These are phyloP conservation scores for Epinotia brunnichana DNA, from an alignment of 2,888 invertebrate genomes.

Conservation along the genomic window DNA sequence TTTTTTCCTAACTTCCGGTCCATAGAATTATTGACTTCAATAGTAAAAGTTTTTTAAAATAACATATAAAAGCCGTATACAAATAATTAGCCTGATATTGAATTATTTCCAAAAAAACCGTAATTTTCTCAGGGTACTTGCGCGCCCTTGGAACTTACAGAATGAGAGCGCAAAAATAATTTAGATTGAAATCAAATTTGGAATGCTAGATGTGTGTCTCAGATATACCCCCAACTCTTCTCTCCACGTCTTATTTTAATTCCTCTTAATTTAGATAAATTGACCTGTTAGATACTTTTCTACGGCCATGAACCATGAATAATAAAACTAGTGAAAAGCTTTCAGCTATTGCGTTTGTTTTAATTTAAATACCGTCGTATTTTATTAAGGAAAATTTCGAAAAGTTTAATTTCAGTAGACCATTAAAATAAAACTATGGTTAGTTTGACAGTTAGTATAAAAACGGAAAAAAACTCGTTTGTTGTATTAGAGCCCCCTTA, in stretches of 20 bases:
- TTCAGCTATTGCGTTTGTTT: not conserved
- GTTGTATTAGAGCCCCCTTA: too few species aligned
- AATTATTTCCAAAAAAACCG: too few species aligned
- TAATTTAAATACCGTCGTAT: conserved; percentile 15
- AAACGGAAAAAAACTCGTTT: not conserved
- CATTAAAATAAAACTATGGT: not conserved
- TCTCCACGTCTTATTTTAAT: not conserved
- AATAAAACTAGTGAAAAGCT: conserved; percentile 17
- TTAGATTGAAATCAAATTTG: too few species aligned
- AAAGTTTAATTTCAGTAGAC: not conserved
- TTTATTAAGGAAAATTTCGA: conserved; percentile 1
- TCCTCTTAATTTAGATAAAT: not conserved
- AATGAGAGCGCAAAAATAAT: too few species aligned
- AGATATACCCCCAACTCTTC: not conserved
- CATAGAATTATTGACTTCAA: too few species aligned
- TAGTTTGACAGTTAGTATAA: not conserved
- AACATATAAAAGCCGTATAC: too few species aligned
- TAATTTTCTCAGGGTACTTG: too few species aligned
- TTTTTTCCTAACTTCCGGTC: too few species aligned
- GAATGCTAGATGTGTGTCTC: too few species aligned
- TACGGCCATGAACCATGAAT: conserved; percentile 24
- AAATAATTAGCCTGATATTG: too few species aligned
- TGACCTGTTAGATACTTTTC: not conserved
- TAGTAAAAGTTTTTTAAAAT: too few species aligned
- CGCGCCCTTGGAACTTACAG: too few species aligned